Evolutionary conservation across 2,888 invertebrate species (phyloP), one percentile per base, ranked within the genome.

Genomic region (Cataglyphis rosenhaueri): DNA sequence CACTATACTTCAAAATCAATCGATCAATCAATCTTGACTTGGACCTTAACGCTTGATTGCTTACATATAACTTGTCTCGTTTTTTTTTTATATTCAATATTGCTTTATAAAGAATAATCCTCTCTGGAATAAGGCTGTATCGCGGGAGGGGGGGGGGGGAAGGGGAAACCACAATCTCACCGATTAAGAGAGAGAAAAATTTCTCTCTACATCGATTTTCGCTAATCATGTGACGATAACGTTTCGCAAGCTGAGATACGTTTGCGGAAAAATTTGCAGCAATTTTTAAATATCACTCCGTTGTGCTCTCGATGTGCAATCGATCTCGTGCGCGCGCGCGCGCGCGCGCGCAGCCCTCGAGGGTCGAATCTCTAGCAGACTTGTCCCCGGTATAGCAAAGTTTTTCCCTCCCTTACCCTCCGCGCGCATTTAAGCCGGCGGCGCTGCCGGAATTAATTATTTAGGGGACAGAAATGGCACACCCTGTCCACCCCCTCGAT

Each of bases 381-480:
- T 86, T 84, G 91, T 86, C 88, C 91, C 90, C 87, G 90, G 87
- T 66, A 66, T 85, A 88, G 87, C 85, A 76, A 89, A 88, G 86
- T 89, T 89, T 89, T 87, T 59, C 78, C 87, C 87, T 88, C 86
- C 89, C 86, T 79, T 86, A 87, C 83, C 86, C 86, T 86, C 89
- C 87, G 82, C 87, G 91, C 92, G 91, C 78, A 70, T 92, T 93
- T 93, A 93, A 93, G 94, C 93, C 92, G 92, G 89, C 92, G 93
- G 92, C 92, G 92, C 92, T 94, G 93, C 93, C 93, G 94, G 94
- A 94, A 94, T 94, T 94, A 94, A 94, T 94, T 94, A 94, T 94
- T 94, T 94, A 94, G 94, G 94, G 94, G 94, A 94, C 93, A 93
- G 93, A 94, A 94, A 94, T 94, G 93, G 94, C 94, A 93, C 92